These are phyloP conservation scores for Hippoglossus hippoglossus DNA, from an alignment of 2,797 vertebrate genomes.

Conservation along the genomic window DNA sequence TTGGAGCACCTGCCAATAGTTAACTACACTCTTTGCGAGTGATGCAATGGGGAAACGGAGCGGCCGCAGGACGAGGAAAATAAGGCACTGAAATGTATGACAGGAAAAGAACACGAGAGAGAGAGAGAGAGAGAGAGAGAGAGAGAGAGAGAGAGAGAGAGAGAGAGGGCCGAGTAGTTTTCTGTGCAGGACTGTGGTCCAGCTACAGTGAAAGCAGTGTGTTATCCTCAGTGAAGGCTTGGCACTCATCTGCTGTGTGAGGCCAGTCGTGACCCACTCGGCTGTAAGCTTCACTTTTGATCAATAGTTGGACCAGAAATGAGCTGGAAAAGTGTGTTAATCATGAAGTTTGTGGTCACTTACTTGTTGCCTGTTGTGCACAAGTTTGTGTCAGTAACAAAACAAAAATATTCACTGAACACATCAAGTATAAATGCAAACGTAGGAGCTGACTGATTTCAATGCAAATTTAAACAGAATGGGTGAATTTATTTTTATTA, in stretches of 20 bases:
- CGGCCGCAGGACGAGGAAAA: conserved; percentile 49
- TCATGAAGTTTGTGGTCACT: conserved; percentile 42
- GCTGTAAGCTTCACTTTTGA: conserved; percentile 48
- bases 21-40: conserved; percentile 55
- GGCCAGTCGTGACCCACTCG: conserved; percentile 51
- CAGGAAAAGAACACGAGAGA: conserved; percentile 41
- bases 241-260: conserved; percentile 48
- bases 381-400: not conserved
- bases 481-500: no score
- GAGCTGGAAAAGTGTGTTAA: conserved; percentile 42
- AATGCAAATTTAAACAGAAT: no score
- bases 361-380: not conserved
- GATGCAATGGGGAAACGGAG: conserved; percentile 52
- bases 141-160: conserved; percentile 5
- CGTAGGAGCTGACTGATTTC: no score
- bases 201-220: conserved; percentile 54
- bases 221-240: conserved; percentile 42
- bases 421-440: no score
- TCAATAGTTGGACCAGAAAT: conserved; percentile 68
- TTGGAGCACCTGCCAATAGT: conserved; percentile 70
- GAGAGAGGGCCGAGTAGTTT: conserved; percentile 53
- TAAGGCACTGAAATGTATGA: conserved; percentile 39
- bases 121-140: conserved; percentile 33
- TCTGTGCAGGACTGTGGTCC: conserved; percentile 21
- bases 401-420: no score